Evolutionary conservation across 2,797 vertebrate species (phyloP).

Genomic region (Iguana delicatissima): DNA sequence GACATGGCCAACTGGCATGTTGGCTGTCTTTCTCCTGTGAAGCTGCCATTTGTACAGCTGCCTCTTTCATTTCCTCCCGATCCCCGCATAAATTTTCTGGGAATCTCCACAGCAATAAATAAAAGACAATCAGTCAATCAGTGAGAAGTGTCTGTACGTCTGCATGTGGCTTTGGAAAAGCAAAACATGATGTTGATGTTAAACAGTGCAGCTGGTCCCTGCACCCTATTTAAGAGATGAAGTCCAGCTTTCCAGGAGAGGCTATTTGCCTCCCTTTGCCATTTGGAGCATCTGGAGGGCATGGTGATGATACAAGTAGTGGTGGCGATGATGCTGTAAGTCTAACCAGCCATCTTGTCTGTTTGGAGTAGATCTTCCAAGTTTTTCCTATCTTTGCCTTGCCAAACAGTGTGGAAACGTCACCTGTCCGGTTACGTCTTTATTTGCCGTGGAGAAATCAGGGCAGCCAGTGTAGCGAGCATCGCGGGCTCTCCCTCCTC

Average conservation of each 20-base stretch:
- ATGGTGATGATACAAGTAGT: no score
- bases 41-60: neutral
- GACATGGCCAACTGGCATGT: neutral
- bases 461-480: accelerated
- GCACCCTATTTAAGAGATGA: no score
- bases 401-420: neutral
- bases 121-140: no score
- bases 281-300: no score
- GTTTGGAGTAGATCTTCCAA: neutral
- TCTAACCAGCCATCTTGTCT: neutral
- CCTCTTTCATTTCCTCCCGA: neutral
- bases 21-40: neutral
- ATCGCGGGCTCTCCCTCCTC: no score
- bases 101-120: no score
- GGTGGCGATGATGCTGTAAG: neutral
- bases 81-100: neutral
- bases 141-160: no score
- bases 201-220: no score
- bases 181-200: no score
- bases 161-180: no score
- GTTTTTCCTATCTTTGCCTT: neutral
- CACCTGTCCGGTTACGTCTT: neutral
- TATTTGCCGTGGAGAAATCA: neutral
- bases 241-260: no score
- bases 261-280: no score